These are phyloP conservation scores for Tringa solitaria DNA, from an alignment of 2,113 vertebrate genomes.

Conservation along the genomic window DNA sequence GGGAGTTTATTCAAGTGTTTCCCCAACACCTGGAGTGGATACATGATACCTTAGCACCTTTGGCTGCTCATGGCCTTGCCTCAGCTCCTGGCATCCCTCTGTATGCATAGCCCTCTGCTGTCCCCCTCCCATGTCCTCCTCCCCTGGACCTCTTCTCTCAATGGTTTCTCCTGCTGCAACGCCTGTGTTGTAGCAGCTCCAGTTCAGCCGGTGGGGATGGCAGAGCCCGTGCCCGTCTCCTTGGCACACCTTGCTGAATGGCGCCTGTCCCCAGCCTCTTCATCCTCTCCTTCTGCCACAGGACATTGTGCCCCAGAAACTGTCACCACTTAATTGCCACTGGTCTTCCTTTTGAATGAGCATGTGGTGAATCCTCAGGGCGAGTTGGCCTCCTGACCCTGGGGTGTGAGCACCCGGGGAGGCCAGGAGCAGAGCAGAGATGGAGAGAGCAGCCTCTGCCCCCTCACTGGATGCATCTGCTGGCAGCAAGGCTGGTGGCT, in stretches of 20 bases:
- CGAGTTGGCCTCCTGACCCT: conserved; percentile 36
- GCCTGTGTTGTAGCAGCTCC: fast-evolving
- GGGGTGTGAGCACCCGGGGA: neutral
- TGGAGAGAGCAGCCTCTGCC: neutral
- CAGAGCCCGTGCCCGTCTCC: neutral
- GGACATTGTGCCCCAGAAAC: neutral
- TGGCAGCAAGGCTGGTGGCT: neutral
- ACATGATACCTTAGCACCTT: neutral
- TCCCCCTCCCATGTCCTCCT: neutral
- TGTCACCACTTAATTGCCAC: conserved; percentile 4
- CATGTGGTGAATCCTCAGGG: neutral
- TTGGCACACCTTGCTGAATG: fast-evolving
- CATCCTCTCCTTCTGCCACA: neutral
- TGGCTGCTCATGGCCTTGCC: neutral
- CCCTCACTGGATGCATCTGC: neutral
- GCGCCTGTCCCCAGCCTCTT: neutral
- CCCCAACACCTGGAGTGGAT: neutral
- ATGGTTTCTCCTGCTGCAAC: fast-evolving
- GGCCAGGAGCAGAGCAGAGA: neutral
- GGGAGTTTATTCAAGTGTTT: neutral
- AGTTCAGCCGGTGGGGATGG: fast-evolving
- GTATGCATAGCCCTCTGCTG: fast-evolving
- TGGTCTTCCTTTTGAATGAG: neutral
- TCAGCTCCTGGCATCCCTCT: neutral
- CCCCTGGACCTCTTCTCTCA: neutral